Evolutionary conservation across 2,888 invertebrate genomes (phyloP), one percentile per base, ranked within the genome.

Genomic region (Fragum sueziense): DNA sequence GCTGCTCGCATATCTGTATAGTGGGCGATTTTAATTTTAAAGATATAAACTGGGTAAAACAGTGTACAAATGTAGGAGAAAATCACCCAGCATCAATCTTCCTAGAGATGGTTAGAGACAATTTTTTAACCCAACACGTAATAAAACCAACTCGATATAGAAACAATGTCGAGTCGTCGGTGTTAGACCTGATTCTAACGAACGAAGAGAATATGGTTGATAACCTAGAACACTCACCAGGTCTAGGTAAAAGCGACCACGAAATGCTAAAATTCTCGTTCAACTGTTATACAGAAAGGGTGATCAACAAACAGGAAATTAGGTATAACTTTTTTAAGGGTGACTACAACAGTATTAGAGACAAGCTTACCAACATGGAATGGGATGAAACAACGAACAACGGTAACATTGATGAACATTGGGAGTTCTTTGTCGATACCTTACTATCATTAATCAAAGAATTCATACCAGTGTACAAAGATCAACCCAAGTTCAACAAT

Each of bases 11-110:
- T 47, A n/a, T 47, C 2, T 41, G 31, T 11, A 47, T 68, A 22
- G 47, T 34, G 11, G 67, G 67, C 3, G 67, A 68, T 37, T 68
- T 68, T 68, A 68, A 68, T 47, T 68, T 34, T 68, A 41, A 41
- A 25, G 25, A 22, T 2, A 41, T 68, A 22, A 27, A 68, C 20
- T 68, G 67, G 67, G 37, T 2, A 41, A 25, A 3, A 4, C 3
- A 29, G 9, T 7, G 7, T 34, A 25, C 22, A 34, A 41, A 2
- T 25, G 14, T 25, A 11, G n/a, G 3, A 14, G 11, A 22, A 25
- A 20, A 20, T 34, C n/a, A 68, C 11, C 20, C 2, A n/a, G 25
- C 22, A 25, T 3, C 2, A 11, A 37, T 25, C 6, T 68, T 68
- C 34, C 4, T 41, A 25, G 67, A 68, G 41, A 41, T 14, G 14